Evolutionary conservation across 30 jellyfish, hydroid and myxozoan species (phyloP), one percentile per base, ranked within the genome.

Genomic region (Aurelia aurita complex sp. Pacific): DNA sequence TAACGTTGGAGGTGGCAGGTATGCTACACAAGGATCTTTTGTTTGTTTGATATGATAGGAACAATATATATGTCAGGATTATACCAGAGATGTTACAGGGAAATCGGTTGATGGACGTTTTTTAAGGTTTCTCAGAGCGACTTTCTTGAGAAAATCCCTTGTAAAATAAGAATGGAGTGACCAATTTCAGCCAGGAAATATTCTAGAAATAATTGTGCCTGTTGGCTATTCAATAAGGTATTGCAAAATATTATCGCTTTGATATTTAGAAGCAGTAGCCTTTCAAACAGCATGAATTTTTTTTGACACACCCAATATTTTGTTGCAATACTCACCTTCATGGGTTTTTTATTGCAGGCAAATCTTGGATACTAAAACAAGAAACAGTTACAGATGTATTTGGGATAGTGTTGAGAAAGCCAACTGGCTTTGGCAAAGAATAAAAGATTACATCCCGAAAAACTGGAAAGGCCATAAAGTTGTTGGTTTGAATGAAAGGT

Each of bases 1-100:
- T 9, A 87, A 87, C 32, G 91, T 77, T 15, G 96, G 96, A 17
- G 85, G 78, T 2, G 90, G 90, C 34, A 77, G 88, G 88, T 77
- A 46, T 46, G 14, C 0, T 40, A 40, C 52, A 1, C 10, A 40
- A 40, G 6, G 8, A 2, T 40, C 8, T 40, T 9, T 40, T 40
- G 52, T 40, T 40, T 40, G 52, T 3, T 40, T 23, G 29, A 23
- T 23, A 23, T 23, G 29, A 40, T 40, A 40, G 3, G 50, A 38
- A 38, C 5, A 38, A 38, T 38, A 38, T 4, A 38, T 38, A 38
- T 38, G 50, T 38, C 52, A 40, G 8, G 52, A 23, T 23, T 23
- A 23, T 23, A 23, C 29, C 29, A 23, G 29, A 23, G 29, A 23
- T 23, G 0, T 23, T 23, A 23, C 52, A 40, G 8, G 52, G 8